Conservation (phyloP, 2,113 vertebrate species). For the Pedionomus torquatus region DNA sequence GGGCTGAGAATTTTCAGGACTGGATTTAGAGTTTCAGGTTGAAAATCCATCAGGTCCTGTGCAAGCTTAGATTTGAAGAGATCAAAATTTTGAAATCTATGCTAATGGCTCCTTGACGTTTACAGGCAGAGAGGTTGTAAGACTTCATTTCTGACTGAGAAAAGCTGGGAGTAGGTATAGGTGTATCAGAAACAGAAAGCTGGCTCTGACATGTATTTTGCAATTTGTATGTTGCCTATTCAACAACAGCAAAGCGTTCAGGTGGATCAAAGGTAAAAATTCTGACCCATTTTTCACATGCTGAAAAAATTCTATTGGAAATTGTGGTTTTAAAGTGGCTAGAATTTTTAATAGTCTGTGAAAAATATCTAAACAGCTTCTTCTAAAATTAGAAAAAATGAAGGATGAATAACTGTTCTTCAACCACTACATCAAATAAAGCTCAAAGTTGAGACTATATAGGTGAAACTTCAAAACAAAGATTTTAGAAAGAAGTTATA, state of each 20-base stretch:
- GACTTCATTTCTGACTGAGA: background rate
- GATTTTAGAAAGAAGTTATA: background rate
- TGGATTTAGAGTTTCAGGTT: background rate
- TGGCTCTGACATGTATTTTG: background rate
- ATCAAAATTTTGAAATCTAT: background rate
- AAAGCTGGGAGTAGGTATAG: background rate
- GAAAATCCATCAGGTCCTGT: background rate
- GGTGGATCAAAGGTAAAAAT: background rate
- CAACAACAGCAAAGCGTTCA: background rate
- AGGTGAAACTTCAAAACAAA: background rate
- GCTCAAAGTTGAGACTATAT: background rate
- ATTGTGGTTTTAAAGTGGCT: background rate
- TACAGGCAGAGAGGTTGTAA: background rate
- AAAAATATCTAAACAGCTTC: background rate
- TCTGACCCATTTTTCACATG: background rate
- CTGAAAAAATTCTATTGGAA: background rate
- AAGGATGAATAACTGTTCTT: background rate
- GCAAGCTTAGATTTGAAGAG: background rate
- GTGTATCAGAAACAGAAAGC: background rate
- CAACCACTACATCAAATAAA: background rate
- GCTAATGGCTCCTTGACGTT: background rate
- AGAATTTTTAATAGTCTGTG: background rate
- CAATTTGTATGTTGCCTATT: background rate
- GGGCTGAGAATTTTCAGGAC: background rate
- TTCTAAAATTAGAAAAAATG: background rate